Percentiles rank a stretch among this genome's conserved stretches.
These are phyloP conservation scores for Rattus rattus DNA, from an alignment of 2,113 vertebrate species.

Conservation along the genomic window DNA sequence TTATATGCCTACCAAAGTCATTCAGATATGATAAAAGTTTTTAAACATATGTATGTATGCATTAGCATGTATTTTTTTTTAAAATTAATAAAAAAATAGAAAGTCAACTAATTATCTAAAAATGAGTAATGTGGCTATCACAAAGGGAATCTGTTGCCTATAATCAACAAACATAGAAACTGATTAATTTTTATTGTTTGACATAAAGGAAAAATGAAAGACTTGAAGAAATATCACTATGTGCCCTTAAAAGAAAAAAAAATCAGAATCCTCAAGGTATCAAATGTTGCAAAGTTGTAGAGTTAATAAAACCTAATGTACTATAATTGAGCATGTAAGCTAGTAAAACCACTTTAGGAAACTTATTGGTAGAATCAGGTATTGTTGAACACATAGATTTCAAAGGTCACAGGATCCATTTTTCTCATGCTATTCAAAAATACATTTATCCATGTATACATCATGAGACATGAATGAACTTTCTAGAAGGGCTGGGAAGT, in stretches of 20 bases:
- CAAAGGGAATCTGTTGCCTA: not conserved
- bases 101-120: not conserved
- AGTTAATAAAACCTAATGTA: not conserved
- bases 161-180: not conserved
- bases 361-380: not conserved
- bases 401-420: not conserved
- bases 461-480: not conserved
- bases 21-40: not conserved
- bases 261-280: not conserved
- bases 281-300: not conserved
- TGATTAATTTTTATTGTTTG: not conserved
- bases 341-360: not conserved
- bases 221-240: not conserved
- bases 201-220: not conserved
- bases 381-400: not conserved
- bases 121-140: not conserved
- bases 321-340: not conserved
- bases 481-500: not conserved
- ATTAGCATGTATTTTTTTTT: not conserved
- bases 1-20: not conserved
- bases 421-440: not conserved
- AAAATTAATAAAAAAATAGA: not conserved
- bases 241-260: not conserved
- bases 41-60: not conserved
- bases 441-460: not conserved